Percentiles rank a stretch among this genome's conserved stretches.
Evolutionary conservation across 2,888 invertebrate genomes (phyloP).

Genomic region (Margaritifera margaritifera): DNA sequence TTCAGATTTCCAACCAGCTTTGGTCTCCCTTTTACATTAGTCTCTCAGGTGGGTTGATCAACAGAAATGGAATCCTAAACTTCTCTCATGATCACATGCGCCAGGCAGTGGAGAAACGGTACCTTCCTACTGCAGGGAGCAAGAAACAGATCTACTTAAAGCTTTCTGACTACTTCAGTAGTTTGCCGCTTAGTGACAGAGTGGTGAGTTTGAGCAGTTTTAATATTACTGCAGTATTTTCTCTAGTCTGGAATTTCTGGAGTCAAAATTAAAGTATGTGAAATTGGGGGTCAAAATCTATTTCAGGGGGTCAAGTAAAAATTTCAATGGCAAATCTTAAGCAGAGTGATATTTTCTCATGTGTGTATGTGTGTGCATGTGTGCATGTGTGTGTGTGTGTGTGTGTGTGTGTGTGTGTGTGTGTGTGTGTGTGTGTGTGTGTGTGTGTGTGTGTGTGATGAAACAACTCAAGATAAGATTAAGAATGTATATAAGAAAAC

Average conservation of each 20-base stretch:
- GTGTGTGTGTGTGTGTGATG: too few relatives aligned
- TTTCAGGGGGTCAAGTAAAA: neutral
- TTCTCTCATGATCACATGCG: slow-evolving; percentile 64
- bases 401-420: too few relatives aligned
- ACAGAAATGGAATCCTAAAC: slow-evolving; percentile 60
- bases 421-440: too few relatives aligned
- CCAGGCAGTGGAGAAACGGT: slow-evolving; percentile 60
- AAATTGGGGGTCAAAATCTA: too few relatives aligned
- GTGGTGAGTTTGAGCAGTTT: slow-evolving; percentile 33
- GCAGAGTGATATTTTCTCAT: too few relatives aligned
- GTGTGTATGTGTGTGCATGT: too few relatives aligned
- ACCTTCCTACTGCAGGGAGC: slow-evolving; percentile 41
- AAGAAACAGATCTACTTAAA: slow-evolving; percentile 40
- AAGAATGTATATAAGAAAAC: too few relatives aligned
- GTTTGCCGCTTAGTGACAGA: slow-evolving; percentile 39
- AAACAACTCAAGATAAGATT: too few relatives aligned
- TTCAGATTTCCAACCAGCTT: slow-evolving; percentile 53
- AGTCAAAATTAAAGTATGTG: too few relatives aligned
- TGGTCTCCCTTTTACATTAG: slow-evolving; percentile 64
- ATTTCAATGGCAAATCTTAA: too few relatives aligned
- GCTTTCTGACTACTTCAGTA: slow-evolving; percentile 50
- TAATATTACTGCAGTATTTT: neutral
- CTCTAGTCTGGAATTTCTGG: too few relatives aligned
- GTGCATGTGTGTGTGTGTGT: too few relatives aligned
- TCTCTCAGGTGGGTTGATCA: slow-evolving; percentile 55